Conservation (phyloP, 1,140 invertebrate genomes). For the Drosophila athabasca region DNA sequence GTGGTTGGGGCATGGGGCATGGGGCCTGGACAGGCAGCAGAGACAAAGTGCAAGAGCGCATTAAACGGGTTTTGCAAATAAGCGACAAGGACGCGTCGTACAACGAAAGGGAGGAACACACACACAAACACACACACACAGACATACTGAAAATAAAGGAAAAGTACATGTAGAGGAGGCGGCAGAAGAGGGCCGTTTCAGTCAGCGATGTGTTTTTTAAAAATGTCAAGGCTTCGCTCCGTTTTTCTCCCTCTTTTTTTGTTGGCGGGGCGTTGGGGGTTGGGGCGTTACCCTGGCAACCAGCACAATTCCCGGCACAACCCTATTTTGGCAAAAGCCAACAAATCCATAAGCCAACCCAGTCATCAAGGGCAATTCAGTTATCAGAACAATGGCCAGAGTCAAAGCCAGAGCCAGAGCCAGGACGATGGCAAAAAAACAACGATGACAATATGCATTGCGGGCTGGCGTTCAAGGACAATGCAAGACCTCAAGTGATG, state of each 20-base stretch:
- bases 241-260: not conserved
- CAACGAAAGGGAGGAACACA: constrained; percentile 29
- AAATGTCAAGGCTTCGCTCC: constrained; percentile 67
- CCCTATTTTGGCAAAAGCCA: constrained; percentile 32
- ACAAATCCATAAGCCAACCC: constrained; percentile 49
- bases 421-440: constrained; percentile 6
- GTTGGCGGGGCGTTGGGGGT: not conserved
- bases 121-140: constrained; percentile 3
- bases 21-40: not conserved
- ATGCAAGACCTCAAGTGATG: too few species aligned
- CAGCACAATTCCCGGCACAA: constrained; percentile 32
- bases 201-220: constrained; percentile 48
- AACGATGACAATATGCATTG: too few species aligned
- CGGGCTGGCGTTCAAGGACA: too few species aligned
- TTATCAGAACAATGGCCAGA: constrained; percentile 48
- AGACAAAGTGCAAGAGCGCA: constrained; percentile 56
- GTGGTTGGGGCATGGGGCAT: too few species aligned
- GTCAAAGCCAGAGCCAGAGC: constrained; percentile 14
- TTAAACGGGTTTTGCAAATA: constrained; percentile 61
- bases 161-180: constrained; percentile 13
- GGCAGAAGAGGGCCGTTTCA: not conserved
- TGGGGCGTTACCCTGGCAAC: constrained; percentile 16
- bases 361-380: constrained; percentile 52
- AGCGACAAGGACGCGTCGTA: constrained; percentile 66
- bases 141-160: constrained; percentile 2